Base-by-base conservation (phyloP, 2,797 vertebrate species). In the Sebastes vulpes region DNA sequence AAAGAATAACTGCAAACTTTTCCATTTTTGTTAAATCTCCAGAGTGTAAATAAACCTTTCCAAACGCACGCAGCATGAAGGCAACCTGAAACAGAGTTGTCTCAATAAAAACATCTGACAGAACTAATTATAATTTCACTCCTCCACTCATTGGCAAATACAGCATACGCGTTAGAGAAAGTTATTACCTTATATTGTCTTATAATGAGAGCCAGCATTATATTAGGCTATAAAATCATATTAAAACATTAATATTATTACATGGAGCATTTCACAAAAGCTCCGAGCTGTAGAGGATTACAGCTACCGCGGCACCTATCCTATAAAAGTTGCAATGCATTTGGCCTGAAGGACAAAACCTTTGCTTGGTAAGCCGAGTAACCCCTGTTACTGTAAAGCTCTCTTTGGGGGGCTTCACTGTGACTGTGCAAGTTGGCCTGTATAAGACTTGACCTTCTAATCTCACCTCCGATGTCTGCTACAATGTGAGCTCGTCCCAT, bases 81-180 rank as follows among this genome's bases (percentile, higher is more conserved):
- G 9, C 14, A 12, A 18, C 8, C 25, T 61, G 6, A 31, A 71
- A 54, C 21, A 68, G 9, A 48, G 21, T 59, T 32, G 59, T 78
- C 35, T 53, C 42, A 76, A 73, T 81, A 26, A 82, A 72, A 69
- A 3, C 61, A 72, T 23, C 67, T 9, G 58, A 68, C 42, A 73
- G 57, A 83, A 75, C 53, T 61, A 78, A 91, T 88, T 78, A 64
- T 16, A 67, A 82, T 76, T 80, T 76, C 38, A 28, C 20, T 65
- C 29, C 6, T 70, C 48, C 9, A 26, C 42, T 73, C 10, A 0
- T 6, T 54, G 23, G 28, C 38, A 83, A 83, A 76, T 67, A 64
- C 54, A 85, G 68, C 1, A 2, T 48, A 21, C 1, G 3, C 4
- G 7, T 74, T 72, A 69, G 50, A 18, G 46, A 74, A 71, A 75